A percentile compares a stretch with the other conserved stretches of the same genome.
phyloP scores from a whole-genome alignment of 2,113 vertebrate genomes.

The Esox niger region DNA sequence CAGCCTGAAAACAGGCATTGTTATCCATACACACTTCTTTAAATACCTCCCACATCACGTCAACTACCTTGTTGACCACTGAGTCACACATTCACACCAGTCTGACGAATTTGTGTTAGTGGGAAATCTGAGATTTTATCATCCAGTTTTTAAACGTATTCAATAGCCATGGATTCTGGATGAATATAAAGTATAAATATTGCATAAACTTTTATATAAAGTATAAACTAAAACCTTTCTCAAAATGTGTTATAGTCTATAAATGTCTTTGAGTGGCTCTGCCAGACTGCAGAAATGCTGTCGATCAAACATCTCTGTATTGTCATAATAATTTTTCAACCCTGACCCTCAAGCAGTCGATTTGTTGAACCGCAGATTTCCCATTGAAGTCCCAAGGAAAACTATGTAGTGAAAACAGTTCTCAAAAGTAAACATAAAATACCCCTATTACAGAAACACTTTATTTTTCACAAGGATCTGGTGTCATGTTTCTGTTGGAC shows the following conservation, averaged over 20 bases:
- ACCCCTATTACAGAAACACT: neutral
- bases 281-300: too few species aligned
- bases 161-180: too few species aligned
- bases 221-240: too few species aligned
- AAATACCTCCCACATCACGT: slow-evolving; percentile 25
- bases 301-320: too few species aligned
- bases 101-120: slow-evolving; percentile 1
- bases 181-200: too few species aligned
- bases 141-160: too few species aligned
- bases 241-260: too few species aligned
- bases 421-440: neutral
- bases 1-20: neutral
- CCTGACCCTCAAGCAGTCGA: too few species aligned
- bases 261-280: too few species aligned
- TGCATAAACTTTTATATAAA: too few species aligned
- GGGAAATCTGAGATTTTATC: too few species aligned
- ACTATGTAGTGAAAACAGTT: neutral
- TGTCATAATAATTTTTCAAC: neutral
- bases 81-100: slow-evolving; percentile 30
- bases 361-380: too few species aligned
- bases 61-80: slow-evolving; percentile 37
- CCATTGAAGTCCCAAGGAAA: slow-evolving; percentile 12
- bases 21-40: slow-evolving; percentile 17
- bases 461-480: slow-evolving; percentile 20
- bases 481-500: slow-evolving; percentile 25